Conservation (phyloP, 2,888 invertebrate species). For the Ophion ventricosus region DNA sequence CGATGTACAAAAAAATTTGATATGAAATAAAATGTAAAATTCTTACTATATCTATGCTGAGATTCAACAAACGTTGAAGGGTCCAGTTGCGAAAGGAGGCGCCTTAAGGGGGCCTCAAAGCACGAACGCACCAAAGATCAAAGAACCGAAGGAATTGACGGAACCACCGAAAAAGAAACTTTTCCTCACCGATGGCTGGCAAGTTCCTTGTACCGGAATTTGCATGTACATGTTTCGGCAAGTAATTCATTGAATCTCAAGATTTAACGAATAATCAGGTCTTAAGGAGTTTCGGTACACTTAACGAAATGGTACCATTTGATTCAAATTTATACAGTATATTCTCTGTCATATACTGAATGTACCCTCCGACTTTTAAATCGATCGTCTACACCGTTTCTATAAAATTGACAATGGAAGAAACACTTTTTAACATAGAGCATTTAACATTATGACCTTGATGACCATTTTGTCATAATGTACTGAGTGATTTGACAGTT, state of each 20-base stretch:
- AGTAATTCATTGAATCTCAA: slow-evolving; percentile 37
- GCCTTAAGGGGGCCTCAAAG: slow-evolving; percentile 73
- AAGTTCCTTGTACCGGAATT: slow-evolving; percentile 91
- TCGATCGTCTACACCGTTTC: too few relatives aligned
- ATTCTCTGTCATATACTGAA: too few relatives aligned
- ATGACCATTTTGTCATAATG: too few relatives aligned
- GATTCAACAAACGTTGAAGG: slow-evolving; percentile 53
- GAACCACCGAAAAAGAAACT: slow-evolving; percentile 88
- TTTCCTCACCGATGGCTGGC: slow-evolving; percentile 94
- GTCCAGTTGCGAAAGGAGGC: slow-evolving; percentile 71
- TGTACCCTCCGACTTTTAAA: too few relatives aligned
- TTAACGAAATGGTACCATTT: too few relatives aligned
- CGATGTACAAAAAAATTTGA: not conserved
- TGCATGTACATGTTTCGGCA: slow-evolving; percentile 93
- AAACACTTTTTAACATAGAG: too few relatives aligned
- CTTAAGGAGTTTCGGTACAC: too few relatives aligned
- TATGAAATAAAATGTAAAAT: not conserved
- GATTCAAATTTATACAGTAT: too few relatives aligned
- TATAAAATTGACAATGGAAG: too few relatives aligned
- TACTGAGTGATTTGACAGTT: too few relatives aligned
- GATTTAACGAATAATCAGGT: not conserved
- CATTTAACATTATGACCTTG: too few relatives aligned
- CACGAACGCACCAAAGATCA: slow-evolving; percentile 78
- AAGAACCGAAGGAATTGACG: slow-evolving; percentile 82
- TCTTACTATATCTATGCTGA: not conserved